Evolutionary conservation across 2,113 vertebrate genomes (phyloP), one percentile per base, ranked within the genome.

Genomic region (Morone saxatilis): DNA sequence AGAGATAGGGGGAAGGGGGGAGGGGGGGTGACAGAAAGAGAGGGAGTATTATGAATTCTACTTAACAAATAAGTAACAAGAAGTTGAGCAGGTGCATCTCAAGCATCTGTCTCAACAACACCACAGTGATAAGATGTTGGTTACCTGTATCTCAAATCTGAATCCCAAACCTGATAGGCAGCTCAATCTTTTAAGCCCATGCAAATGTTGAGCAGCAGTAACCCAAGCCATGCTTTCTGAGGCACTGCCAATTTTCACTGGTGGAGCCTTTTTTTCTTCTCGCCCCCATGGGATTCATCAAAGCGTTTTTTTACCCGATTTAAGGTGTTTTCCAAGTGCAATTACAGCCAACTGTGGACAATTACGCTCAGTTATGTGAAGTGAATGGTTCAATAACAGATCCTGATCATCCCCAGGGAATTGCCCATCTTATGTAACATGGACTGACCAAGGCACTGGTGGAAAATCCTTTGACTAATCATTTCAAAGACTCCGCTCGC

Each of bases 341-440:
- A 81, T 76, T 60, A 59, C 12, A 16, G 65, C 78, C 79, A 88
- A 89, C 62, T 38, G 53, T 71, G 74, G 69, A 75, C 76, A 75
- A 73, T 73, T 61, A 79, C 38, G 19, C 83, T 25, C 6, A n/a
- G 60, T 48, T 67, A 38, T 56, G 72, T 71, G 79, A 84, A 57
- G 78, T n/a, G 62, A 77, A 71, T 7, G 76, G 69, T 86, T 87
- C 45, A 76, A 76, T 77, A 72, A 70, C 80, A 78, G 82, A 92
- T 88, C 80, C 85, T 47, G 13, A 86, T 83, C 83, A 86, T 95
- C 94, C 92, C 94, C 71, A 71, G 92, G 92, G 94, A 95, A 94
- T 93, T 92, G 69, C 68, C 50, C 60, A 38, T 77, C 38, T 87
- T 77, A 82, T 38, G 48, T 79, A 91, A 89, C 66, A 60, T 41